Evolutionary conservation across 2,888 invertebrate genomes (phyloP).

Genomic region (Eupeodes latifasciatus): DNA sequence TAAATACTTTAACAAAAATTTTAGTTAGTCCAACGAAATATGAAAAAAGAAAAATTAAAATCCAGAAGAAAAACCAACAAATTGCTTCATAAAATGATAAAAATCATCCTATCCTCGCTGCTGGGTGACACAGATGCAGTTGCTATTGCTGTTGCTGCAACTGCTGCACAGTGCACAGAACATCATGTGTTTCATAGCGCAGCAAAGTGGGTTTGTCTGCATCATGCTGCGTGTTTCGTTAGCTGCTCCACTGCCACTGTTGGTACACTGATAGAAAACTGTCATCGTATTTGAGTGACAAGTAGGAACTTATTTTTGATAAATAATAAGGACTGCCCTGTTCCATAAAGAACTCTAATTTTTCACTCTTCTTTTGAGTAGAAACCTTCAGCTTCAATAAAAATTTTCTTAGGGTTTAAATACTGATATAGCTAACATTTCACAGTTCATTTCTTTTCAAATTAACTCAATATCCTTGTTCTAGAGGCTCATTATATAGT

Average conservation of each 20-base stretch:
- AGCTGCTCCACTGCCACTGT: not conserved
- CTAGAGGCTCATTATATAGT: too few relatives aligned
- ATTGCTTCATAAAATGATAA: constrained; percentile 52
- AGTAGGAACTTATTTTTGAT: too few relatives aligned
- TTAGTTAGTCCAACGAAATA: constrained; percentile 38
- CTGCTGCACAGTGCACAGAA: not conserved
- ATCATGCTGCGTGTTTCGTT: not conserved
- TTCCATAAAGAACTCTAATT: too few relatives aligned
- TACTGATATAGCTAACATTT: too few relatives aligned
- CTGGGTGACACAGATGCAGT: constrained; percentile 58
- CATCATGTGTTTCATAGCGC: not conserved
- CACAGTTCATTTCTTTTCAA: too few relatives aligned
- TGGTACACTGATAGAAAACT: not conserved
- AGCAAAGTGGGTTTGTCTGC: constrained; percentile 45
- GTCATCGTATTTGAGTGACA: too few relatives aligned
- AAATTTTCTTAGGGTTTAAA: too few relatives aligned
- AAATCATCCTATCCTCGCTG: constrained; percentile 36
- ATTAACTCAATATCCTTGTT: too few relatives aligned
- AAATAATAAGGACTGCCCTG: too few relatives aligned
- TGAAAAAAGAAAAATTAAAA: not conserved
- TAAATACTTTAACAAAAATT: constrained; percentile 72
- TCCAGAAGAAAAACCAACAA: constrained; percentile 42
- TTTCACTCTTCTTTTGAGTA: too few relatives aligned
- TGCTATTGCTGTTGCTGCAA: constrained; percentile 39
- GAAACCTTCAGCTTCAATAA: too few relatives aligned